These are phyloP conservation scores for Dallia pectoralis DNA, from an alignment of 2,797 vertebrate species.

Conservation along the genomic window DNA sequence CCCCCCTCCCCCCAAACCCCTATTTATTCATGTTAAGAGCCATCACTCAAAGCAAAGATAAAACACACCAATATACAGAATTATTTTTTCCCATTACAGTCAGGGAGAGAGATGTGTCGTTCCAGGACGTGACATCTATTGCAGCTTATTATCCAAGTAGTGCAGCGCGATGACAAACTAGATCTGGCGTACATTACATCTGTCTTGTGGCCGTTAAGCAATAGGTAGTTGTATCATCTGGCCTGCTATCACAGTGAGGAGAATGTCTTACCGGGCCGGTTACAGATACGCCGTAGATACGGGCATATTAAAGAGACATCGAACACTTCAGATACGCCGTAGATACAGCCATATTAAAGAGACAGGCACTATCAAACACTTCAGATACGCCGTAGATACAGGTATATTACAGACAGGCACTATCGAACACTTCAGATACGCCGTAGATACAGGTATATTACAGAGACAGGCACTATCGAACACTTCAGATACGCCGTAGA, in stretches of 20 bases:
- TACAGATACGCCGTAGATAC: slow-evolving; percentile 36
- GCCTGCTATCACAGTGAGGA: slow-evolving; percentile 28
- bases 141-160: slow-evolving; percentile 60
- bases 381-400: slow-evolving; percentile 39
- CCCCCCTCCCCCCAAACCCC: too few relatives aligned
- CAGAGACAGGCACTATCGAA: slow-evolving; percentile 49
- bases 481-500: slow-evolving; percentile 30
- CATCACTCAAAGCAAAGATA: slow-evolving; percentile 29
- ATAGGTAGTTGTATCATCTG: slow-evolving; percentile 55
- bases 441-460: too few relatives aligned
- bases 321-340: slow-evolving; percentile 31
- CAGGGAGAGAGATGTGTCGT: slow-evolving; percentile 39
- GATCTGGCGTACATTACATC: slow-evolving; percentile 47
- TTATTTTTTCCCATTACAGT: slow-evolving; percentile 46
- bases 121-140: slow-evolving; percentile 59
- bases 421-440: slow-evolving; percentile 33
- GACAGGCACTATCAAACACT: slow-evolving; percentile 42
- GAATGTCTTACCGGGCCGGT: slow-evolving; percentile 31
- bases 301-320: slow-evolving; percentile 59
- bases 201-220: slow-evolving; percentile 48
- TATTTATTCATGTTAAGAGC: too few relatives aligned
- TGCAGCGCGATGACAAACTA: slow-evolving; percentile 45
- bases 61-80: slow-evolving; percentile 24
- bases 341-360: too few relatives aligned
- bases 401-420: too few relatives aligned